A percentile compares a stretch with the other conserved stretches of the same genome.
phyloP scores from a whole-genome alignment of 2,888 invertebrate genomes.

The Choristoneura rosaceana region DNA sequence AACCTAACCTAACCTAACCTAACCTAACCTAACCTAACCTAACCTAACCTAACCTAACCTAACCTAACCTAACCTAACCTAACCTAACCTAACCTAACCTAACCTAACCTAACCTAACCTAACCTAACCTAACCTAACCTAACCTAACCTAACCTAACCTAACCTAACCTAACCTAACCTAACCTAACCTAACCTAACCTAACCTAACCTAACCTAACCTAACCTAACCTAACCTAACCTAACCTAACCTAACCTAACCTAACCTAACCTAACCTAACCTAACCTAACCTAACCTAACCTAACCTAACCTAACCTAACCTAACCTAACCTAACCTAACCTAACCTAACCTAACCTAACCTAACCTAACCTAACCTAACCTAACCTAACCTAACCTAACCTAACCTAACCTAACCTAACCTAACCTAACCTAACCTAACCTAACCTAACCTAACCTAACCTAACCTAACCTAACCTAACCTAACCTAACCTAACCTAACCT shows the following conservation, averaged over 20 bases:
- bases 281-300: conserved; percentile 18
- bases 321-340: conserved; percentile 15
- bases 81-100: conserved; percentile 19
- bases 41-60: conserved; percentile 9
- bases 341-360: conserved; percentile 15
- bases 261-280: conserved; percentile 18
- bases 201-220: conserved; percentile 17
- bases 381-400: conserved; percentile 15
- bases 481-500: conserved; percentile 15
- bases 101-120: conserved; percentile 15
- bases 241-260: conserved; percentile 15
- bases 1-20: conserved; percentile 21
- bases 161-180: conserved; percentile 17
- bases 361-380: conserved; percentile 15
- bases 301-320: conserved; percentile 16
- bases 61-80: conserved; percentile 21
- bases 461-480: conserved; percentile 15
- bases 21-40: conserved; percentile 17
- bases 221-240: conserved; percentile 17
- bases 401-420: conserved; percentile 15
- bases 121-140: conserved; percentile 16
- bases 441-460: conserved; percentile 15
- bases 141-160: conserved; percentile 17
- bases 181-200: conserved; percentile 17
- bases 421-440: conserved; percentile 15